Conservation (phyloP, 1,140 invertebrate genomes). For the Sarcophaga bullata region DNA sequence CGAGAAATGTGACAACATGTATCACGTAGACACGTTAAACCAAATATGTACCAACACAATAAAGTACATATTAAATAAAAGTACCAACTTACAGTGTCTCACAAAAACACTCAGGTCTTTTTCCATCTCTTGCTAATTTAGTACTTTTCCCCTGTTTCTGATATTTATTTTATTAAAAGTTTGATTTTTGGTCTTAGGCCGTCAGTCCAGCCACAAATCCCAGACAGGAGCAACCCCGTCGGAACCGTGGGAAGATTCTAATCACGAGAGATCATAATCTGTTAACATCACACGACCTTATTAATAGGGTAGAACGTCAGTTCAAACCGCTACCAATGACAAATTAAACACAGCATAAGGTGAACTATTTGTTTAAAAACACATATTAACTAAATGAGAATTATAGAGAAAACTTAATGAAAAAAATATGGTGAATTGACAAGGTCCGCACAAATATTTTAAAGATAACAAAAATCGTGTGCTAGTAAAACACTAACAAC, state of each 20-base stretch:
- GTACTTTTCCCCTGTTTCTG: too few relatives aligned
- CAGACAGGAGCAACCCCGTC: conserved; percentile 65
- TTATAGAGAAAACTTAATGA: neutral
- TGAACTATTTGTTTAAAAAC: neutral
- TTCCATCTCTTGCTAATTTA: too few relatives aligned
- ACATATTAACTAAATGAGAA: conserved; percentile 39
- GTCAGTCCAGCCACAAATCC: conserved; percentile 62
- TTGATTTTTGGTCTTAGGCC: conserved; percentile 51
- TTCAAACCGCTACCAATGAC: conserved; percentile 63
- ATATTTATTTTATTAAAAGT: conserved; percentile 9
- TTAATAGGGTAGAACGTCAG: conserved; percentile 66
- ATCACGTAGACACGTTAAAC: too few relatives aligned
- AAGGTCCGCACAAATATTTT: too few relatives aligned
- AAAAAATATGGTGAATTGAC: neutral
- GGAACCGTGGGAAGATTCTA: conserved; percentile 63
- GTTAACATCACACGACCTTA: conserved; percentile 63
- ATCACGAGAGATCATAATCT: conserved; percentile 63
- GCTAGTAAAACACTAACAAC: too few relatives aligned
- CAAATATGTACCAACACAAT: too few relatives aligned
- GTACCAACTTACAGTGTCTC: too few relatives aligned
- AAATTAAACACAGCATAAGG: conserved; percentile 44
- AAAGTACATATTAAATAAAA: too few relatives aligned
- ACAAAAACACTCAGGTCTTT: too few relatives aligned
- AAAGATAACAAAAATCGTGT: too few relatives aligned
- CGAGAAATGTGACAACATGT: too few relatives aligned